Base-by-base conservation (phyloP, 2,113 vertebrate genomes). In the Ceyx melanurus region DNA sequence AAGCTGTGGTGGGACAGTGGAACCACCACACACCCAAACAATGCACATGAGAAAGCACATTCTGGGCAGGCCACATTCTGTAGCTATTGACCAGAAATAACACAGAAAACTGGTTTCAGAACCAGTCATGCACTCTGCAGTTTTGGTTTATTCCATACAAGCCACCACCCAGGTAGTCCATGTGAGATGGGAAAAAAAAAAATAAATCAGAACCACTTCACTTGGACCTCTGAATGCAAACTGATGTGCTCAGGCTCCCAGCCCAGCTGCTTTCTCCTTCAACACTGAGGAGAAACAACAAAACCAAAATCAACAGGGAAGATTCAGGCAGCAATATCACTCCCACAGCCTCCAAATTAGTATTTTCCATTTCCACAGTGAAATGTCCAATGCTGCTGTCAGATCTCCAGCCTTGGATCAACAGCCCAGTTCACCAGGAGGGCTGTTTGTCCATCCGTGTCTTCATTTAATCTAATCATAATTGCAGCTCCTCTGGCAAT, bases 401-500 rank as follows among this genome's bases (percentile, higher is more conserved):
- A 56, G 29, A 61, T 66, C 51, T 80, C 56, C 76, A 86, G 86
- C 56, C 82, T 35, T 23, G 66, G 66, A 66, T 67, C 64, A 60
- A 35, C 13, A 54, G 42, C 51, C 17, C 78, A 50, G 13, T 46
- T 75, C 21, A 72, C 45, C 82, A 92, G 57, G 82, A 62, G 54
- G 73, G 64, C 60, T 8, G 2, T 43, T 93, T 93, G 94, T 8
- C 92, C 15, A 3, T 79, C 67, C 5, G 3, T 33, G 71, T 17
- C 91, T 92, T 66, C 58, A 6, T 87, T 96, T 77, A 90, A 95
- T 60, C 6, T 6, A 57, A 89, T 35, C 18, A 17, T n/a, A 79
- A 89, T 3, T 85, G 91, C 83, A 90, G 86, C 71, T 88, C 86
- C 66, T 57, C 82, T 40, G 86, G 76, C 92, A 83, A 60, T 53